Base-by-base conservation (phyloP, 2,113 vertebrate genomes). In the Chascanopsetta lugubris region DNA sequence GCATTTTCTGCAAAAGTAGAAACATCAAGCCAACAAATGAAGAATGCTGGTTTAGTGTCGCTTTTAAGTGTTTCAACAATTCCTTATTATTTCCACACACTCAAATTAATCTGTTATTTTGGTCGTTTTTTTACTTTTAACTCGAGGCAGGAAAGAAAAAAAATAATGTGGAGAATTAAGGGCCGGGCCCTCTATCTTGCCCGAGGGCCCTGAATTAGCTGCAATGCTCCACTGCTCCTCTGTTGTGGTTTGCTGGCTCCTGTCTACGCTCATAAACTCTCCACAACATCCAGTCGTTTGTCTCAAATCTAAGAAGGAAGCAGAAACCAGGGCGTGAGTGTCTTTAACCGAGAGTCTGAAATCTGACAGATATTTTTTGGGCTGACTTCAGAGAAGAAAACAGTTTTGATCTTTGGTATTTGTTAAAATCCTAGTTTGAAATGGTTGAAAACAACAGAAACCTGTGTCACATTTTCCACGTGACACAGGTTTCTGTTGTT, bases 211-310 rank as follows among this genome's bases (percentile, higher is more conserved):
- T 4, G 8, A 26, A 22, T 65, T 42, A 32, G 15, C 32, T 55
- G 53, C 47, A 68, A n/a, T 43, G 29, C 25, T 63, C 3, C 0
- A 47, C 13, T 62, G 25, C 46, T 34, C 22, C 7, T 72, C 51
- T 70, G 58, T 59, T 77, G 68, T 79, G 69, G 69, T 85, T 73
- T 63, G 8, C 56, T 50, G 22, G 56, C 21, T 50, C 21, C 9
- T 65, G 54, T 40, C 30, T 62, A 72, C 51, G 36, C 20, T 36
- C 50, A 43, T 69, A 12, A 55, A 49, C 24, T 56, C 24, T 72
- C 40, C 43, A 40, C 29, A 60, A 57, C 54, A 57, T 63, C n/a
- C 64, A 69, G 53, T 5, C 9, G 7, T 36, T 63, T 18, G 22
- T 61, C 66, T 69, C 21, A 54, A 57, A 73, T 45, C 27, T 11